These are phyloP conservation scores for Pandemis corylana DNA, from an alignment of 2,888 invertebrate genomes.

Conservation along the genomic window DNA sequence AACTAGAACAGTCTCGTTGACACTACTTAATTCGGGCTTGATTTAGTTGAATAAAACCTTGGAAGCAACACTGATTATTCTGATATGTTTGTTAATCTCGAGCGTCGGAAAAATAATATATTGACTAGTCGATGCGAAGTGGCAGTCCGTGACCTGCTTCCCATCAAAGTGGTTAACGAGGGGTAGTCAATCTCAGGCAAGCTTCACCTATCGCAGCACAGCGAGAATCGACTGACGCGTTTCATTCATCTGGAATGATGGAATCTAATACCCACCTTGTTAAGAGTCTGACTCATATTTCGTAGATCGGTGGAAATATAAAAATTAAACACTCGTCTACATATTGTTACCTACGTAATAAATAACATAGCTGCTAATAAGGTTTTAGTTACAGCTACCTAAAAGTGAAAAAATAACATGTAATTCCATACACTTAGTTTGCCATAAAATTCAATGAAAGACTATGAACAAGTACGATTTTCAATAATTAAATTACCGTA, in stretches of 20 bases:
- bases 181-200: slow-evolving; percentile 43
- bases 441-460: neutral
- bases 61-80: slow-evolving; percentile 17
- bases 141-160: slow-evolving; percentile 51
- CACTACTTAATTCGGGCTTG: neutral
- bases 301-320: neutral
- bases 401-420: too few species aligned
- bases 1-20: neutral
- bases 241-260: slow-evolving; percentile 11
- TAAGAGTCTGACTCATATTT: neutral
- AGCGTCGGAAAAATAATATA: slow-evolving; percentile 43
- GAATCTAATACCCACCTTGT: neutral
- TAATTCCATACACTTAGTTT: neutral
- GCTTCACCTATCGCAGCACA: slow-evolving; percentile 18
- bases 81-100: slow-evolving; percentile 34
- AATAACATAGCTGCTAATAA: too few species aligned
- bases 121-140: slow-evolving; percentile 45
- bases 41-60: slow-evolving; percentile 1
- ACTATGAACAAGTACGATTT: neutral
- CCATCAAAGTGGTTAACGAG: slow-evolving; percentile 45
- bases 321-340: neutral
- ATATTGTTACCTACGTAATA: too few species aligned
- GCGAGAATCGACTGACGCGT: neutral
- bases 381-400: too few species aligned
- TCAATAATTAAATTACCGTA: too few species aligned